These are phyloP conservation scores for Cuniculus paca DNA, from an alignment of 2,797 vertebrate species.

Conservation along the genomic window DNA sequence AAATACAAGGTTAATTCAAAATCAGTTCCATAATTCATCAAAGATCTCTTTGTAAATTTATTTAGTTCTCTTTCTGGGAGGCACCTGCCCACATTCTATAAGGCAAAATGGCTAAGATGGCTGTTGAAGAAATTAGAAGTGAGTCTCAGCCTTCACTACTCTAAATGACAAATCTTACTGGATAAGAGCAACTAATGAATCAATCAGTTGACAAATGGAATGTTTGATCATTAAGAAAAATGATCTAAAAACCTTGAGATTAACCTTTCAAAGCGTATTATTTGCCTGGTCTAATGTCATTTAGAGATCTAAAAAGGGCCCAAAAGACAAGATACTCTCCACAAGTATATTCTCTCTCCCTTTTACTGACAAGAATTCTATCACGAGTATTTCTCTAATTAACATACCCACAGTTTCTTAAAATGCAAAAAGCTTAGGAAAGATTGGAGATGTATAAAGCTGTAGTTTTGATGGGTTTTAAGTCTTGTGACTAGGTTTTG, in stretches of 20 bases:
- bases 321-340: not conserved
- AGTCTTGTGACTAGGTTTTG: conserved; percentile 21
- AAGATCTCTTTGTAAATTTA: not conserved
- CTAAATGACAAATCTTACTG: conserved; percentile 37
- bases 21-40: not conserved
- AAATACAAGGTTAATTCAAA: conserved; percentile 50
- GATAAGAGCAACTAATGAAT: conserved; percentile 18
- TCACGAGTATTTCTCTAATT: conserved; percentile 12
- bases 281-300: conserved; percentile 19
- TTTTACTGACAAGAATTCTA: conserved; percentile 35
- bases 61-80: conserved; percentile 28
- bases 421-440: conserved; percentile 20
- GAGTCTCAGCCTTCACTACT: conserved; percentile 18
- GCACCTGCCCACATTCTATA: not conserved
- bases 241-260: conserved; percentile 29
- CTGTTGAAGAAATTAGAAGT: not conserved
- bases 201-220: conserved; percentile 41
- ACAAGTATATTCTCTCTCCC: not conserved
- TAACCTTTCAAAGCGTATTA: conserved; percentile 22
- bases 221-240: conserved; percentile 28
- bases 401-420: not conserved
- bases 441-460: conserved; percentile 18
- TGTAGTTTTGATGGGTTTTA: conserved; percentile 49
- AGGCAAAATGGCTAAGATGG: not conserved
- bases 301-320: not conserved